These are phyloP conservation scores for Malachius bipustulatus DNA, from an alignment of 2,888 invertebrate genomes.

Conservation along the genomic window DNA sequence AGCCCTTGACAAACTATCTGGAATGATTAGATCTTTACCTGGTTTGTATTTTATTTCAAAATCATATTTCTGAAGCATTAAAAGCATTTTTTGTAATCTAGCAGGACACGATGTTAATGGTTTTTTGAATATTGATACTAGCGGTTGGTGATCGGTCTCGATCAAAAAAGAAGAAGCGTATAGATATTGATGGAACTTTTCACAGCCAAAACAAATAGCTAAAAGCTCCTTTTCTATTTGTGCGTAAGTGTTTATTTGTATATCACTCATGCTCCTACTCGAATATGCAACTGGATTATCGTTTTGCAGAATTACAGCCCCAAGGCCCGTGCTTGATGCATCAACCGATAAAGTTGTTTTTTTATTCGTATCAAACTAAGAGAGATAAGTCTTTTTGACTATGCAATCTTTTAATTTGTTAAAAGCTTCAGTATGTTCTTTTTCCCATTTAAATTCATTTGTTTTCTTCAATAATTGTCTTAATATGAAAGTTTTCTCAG, in stretches of 20 bases:
- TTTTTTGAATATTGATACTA: slow-evolving; percentile 6
- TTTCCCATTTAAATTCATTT: slow-evolving; percentile 6
- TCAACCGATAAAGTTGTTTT: slow-evolving; percentile 7
- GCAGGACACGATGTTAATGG: slow-evolving; percentile 2
- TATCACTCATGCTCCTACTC: too few species aligned
- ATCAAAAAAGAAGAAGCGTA: slow-evolving; percentile 16
- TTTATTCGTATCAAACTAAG: slow-evolving; percentile 8
- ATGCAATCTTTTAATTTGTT: slow-evolving; percentile 11
- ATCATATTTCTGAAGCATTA: slow-evolving; percentile 4
- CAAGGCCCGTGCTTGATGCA: slow-evolving; percentile 14
- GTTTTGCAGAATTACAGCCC: slow-evolving; percentile 25
- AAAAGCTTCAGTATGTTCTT: slow-evolving; percentile 11
- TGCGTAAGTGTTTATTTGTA: too few species aligned
- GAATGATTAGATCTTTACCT: too few species aligned
- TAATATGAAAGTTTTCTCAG: slow-evolving; percentile 8
- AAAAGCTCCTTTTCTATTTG: slow-evolving; percentile 27
- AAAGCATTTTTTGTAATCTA: slow-evolving; percentile 5
- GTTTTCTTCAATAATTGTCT: slow-evolving; percentile 9
- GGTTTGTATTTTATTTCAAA: slow-evolving; percentile 5
- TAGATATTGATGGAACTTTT: slow-evolving; percentile 26
- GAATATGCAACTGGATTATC: too few species aligned
- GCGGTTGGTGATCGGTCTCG: slow-evolving; percentile 15
- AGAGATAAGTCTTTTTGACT: slow-evolving; percentile 3
- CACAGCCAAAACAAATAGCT: slow-evolving; percentile 25
- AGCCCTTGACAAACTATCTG: too few species aligned